Evolutionary conservation across 2,113 vertebrate genomes (phyloP).

Genomic region (Lontra canadensis): DNA sequence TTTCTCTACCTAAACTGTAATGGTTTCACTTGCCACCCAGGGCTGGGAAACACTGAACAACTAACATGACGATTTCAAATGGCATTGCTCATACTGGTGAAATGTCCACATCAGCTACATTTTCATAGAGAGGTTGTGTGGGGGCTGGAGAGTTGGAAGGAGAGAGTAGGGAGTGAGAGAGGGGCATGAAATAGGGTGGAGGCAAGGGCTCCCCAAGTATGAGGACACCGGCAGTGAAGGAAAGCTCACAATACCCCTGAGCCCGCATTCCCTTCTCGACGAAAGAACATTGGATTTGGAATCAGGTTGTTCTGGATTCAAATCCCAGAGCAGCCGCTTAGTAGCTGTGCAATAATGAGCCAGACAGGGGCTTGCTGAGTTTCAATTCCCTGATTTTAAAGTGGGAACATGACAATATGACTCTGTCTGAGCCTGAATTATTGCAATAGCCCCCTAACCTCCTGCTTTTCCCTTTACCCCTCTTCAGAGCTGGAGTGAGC

Average conservation of each 20-base stretch:
- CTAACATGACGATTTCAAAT: not conserved
- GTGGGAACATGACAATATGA: not conserved
- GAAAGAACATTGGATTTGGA: not conserved
- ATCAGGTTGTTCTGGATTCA: not conserved
- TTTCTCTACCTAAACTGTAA: not conserved
- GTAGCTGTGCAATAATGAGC: not conserved
- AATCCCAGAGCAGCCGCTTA: not conserved
- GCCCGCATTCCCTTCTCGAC: not conserved
- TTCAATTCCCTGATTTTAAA: not conserved
- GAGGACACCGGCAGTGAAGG: not conserved
- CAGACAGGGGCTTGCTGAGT: not conserved
- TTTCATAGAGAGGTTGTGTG: not conserved
- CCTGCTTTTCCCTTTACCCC: not conserved
- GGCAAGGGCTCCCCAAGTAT: no score
- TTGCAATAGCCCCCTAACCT: not conserved
- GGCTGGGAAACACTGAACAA: not conserved
- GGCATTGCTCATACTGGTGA: not conserved
- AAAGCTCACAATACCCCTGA: not conserved
- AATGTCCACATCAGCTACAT: not conserved
- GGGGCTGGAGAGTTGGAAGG: not conserved
- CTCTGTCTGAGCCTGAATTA: not conserved
- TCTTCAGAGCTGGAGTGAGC: not conserved
- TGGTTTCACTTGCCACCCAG: not conserved
- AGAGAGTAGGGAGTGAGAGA: not conserved
- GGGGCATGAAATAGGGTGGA: rapidly evolving